These are phyloP conservation scores for Ailurus styani DNA, from an alignment of 2,113 vertebrate genomes.

Conservation along the genomic window DNA sequence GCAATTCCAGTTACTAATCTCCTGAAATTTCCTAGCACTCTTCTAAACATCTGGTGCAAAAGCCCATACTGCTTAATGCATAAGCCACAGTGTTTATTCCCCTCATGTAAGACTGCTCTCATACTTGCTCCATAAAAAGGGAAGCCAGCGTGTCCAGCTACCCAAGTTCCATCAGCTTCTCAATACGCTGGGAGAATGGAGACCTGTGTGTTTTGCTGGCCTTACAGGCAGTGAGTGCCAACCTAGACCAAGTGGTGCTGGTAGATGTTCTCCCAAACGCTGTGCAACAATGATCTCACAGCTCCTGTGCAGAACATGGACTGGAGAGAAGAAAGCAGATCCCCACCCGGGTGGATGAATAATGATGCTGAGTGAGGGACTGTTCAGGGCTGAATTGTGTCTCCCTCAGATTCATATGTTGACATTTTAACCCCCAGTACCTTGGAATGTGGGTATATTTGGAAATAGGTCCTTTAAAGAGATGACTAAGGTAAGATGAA, in stretches of 20 bases:
- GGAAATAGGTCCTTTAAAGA: neutral
- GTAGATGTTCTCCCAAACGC: neutral
- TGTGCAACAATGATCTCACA: too few relatives aligned
- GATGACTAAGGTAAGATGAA: neutral
- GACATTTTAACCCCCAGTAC: neutral
- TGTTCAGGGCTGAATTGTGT: neutral
- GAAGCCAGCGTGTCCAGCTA: too few relatives aligned
- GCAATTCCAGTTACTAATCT: neutral
- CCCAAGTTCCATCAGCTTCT: neutral
- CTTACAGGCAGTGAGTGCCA: neutral
- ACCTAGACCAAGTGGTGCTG: neutral
- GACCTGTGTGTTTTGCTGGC: neutral
- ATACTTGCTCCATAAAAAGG: neutral
- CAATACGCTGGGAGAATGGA: rapidly evolving
- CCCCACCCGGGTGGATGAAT: neutral
- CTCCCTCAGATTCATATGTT: neutral
- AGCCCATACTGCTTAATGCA: neutral
- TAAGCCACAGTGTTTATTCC: neutral
- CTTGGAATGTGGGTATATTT: neutral
- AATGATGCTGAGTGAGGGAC: neutral
- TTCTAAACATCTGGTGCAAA: neutral
- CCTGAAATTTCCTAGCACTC: neutral
- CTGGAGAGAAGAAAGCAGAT: neutral
- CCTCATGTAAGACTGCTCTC: too few relatives aligned
- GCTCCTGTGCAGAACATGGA: neutral